Evolutionary conservation across 2,888 invertebrate species (phyloP).

Genomic region (Catocala fraxini): DNA sequence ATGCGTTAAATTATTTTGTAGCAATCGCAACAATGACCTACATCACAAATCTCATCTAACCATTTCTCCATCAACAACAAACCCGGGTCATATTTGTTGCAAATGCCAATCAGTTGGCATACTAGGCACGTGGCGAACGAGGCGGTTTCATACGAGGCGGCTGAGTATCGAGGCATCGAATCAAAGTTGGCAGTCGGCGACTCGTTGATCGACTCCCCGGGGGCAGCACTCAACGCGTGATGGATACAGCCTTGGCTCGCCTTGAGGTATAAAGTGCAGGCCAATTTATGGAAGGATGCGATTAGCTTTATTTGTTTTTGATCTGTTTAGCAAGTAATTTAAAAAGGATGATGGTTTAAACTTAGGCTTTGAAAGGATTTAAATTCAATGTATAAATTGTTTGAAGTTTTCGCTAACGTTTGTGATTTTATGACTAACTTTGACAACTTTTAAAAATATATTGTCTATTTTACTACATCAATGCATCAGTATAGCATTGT

Average conservation of each 20-base stretch:
- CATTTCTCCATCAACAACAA: constrained; percentile 2
- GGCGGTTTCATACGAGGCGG: constrained; percentile 3
- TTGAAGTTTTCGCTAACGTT: no score
- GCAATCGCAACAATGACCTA: no score
- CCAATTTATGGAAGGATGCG: constrained; percentile 17
- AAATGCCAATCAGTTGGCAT: constrained; percentile 8
- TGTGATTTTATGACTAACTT: no score
- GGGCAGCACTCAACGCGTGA: constrained; percentile 49
- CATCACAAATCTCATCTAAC: constrained; percentile 4
- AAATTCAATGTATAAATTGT: no score
- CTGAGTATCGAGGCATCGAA: constrained; percentile 14
- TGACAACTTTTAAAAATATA: no score
- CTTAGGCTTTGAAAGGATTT: no score
- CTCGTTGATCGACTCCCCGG: constrained; percentile 38
- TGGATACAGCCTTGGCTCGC: constrained; percentile 46
- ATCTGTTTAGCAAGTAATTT: no score
- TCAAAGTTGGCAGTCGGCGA: constrained; percentile 23
- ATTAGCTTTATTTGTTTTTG: not conserved
- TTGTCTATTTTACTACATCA: no score
- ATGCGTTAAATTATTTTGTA: no score
- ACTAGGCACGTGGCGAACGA: constrained; percentile 12
- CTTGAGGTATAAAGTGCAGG: constrained; percentile 22
- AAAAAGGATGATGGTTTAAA: no score
- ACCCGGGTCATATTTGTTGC: constrained; percentile 1
- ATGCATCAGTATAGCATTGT: no score